Conservation (phyloP, 2,113 vertebrate genomes). For the Etheostoma cragini region DNA sequence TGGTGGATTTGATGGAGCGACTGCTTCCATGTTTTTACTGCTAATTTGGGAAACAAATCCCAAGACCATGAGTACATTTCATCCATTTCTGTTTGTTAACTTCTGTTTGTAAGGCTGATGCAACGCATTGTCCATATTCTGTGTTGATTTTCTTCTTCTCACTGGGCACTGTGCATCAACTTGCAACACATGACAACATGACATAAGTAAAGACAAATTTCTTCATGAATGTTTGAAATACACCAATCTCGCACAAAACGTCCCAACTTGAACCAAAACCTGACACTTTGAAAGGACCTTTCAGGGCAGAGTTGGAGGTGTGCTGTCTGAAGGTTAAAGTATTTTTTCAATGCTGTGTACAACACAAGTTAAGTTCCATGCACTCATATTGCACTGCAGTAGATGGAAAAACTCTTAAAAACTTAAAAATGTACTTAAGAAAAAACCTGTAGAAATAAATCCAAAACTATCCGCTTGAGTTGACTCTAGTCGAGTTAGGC, state of each 20-base stretch:
- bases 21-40: not conserved
- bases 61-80: not conserved
- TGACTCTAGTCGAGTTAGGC: not conserved
- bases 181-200: not conserved
- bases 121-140: not conserved
- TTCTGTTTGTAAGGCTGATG: not conserved
- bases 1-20: not conserved
- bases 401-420: not conserved
- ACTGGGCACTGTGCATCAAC: not conserved
- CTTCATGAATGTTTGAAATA: too few species aligned
- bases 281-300: not conserved
- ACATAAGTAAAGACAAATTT: too few species aligned
- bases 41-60: not conserved
- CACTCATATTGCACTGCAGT: not conserved
- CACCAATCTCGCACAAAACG: too few species aligned
- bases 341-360: not conserved
- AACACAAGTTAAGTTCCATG: not conserved
- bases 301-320: not conserved
- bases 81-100: not conserved
- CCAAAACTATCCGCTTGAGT: not conserved
- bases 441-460: not conserved
- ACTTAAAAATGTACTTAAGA: too few species aligned
- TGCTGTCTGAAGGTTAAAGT: not conserved
- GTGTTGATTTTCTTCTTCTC: constrained; percentile 3
- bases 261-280: not conserved